phyloP scores from a whole-genome alignment of 2,797 vertebrate genomes.

The Todus mexicanus region DNA sequence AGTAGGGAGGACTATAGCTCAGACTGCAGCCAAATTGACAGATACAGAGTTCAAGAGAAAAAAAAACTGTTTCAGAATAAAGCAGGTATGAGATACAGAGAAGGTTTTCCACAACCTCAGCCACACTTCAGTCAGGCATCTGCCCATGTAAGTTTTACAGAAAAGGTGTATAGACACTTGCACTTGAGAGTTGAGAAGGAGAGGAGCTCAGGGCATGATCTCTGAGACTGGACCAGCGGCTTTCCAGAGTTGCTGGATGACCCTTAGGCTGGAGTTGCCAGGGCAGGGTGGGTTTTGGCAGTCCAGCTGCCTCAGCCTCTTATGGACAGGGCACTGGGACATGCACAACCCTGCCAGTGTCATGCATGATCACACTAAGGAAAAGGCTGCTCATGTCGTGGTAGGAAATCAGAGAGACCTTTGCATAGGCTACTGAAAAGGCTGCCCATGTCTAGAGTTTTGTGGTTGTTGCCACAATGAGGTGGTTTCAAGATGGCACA shows the following conservation, averaged over 20 bases:
- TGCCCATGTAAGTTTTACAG: not conserved
- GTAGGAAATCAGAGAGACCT: not conserved
- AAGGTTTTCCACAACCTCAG: not conserved
- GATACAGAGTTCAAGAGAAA: not conserved
- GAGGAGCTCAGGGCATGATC: accelerated
- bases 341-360: not conserved
- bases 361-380: accelerated
- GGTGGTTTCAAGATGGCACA: not conserved
- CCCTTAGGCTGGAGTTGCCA: not conserved
- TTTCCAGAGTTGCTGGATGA: not conserved
- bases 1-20: not conserved
- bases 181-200: not conserved
- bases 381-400: accelerated
- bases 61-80: not conserved
- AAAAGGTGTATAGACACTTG: not conserved
- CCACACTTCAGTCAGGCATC: not conserved
- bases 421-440: not conserved
- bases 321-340: not conserved
- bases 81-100: not conserved
- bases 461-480: not conserved
- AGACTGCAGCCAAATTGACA: not conserved
- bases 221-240: accelerated
- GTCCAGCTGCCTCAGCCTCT: not conserved
- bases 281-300: not conserved
- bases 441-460: accelerated